Evolutionary conservation across 2,888 invertebrate species (phyloP).

Genomic region (Phlogophora meticulosa): DNA sequence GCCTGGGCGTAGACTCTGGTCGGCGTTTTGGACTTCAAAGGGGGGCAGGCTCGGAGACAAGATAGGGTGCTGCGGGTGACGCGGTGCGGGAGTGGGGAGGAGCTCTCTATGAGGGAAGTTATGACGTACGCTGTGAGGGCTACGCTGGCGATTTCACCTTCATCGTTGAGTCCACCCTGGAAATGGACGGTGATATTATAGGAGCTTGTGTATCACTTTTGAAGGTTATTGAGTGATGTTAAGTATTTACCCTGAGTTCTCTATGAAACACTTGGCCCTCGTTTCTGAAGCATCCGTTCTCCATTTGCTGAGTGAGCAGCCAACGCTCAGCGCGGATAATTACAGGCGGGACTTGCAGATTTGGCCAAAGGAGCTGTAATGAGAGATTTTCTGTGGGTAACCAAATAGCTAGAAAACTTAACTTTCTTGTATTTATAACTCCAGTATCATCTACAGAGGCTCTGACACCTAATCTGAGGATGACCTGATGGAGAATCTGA

Average conservation of each 20-base stretch:
- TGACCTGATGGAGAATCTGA: no score
- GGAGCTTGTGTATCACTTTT: no score
- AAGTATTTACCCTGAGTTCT: constrained; percentile 85
- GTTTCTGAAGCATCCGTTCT: constrained; percentile 94
- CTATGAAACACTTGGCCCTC: constrained; percentile 93
- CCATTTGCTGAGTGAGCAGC: constrained; percentile 93
- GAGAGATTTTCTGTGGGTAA: not conserved
- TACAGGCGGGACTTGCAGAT: constrained; percentile 73
- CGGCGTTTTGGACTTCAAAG: constrained; percentile 73
- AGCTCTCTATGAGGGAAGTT: constrained; percentile 92
- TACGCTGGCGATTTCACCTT: constrained; percentile 90
- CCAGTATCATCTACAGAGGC: no score
- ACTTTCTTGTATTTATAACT: no score
- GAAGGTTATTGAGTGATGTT: not conserved
- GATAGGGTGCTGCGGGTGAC: constrained; percentile 91
- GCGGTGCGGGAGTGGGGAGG: constrained; percentile 84
- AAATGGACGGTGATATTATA: not conserved
- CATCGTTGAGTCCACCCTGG: constrained; percentile 90
- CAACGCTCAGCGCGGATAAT: constrained; percentile 87
- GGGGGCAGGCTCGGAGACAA: constrained; percentile 90
- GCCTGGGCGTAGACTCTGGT: constrained; percentile 80
- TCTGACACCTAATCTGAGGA: no score
- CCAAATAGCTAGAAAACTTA: no score
- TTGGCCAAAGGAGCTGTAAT: constrained; percentile 76
- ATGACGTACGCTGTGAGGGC: constrained; percentile 93